Percentiles rank a stretch among this genome's conserved stretches.
Conservation (phyloP, 2,113 vertebrate species). For the Gallinago paraguaiae region DNA sequence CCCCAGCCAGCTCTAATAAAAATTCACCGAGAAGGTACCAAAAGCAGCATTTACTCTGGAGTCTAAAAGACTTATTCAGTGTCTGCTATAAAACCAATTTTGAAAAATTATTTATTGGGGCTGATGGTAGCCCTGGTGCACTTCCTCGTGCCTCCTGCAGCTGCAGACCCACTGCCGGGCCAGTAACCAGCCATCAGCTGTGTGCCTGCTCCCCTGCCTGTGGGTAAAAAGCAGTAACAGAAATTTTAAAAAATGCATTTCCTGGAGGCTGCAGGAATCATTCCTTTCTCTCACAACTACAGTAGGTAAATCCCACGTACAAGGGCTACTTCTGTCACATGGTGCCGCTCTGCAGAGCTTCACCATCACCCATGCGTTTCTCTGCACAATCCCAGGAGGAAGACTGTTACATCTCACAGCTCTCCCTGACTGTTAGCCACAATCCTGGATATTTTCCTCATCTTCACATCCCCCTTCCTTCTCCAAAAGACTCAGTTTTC, state of each 20-base stretch:
- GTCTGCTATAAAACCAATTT: not conserved
- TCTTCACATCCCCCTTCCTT: not conserved
- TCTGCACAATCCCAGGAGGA: not conserved
- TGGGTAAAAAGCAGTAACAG: not conserved
- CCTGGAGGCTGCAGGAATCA: not conserved
- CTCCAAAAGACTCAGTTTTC: not conserved
- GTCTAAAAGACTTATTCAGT: not conserved
- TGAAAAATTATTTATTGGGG: not conserved
- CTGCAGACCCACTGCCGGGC: not conserved
- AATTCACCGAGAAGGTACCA: constrained; percentile 10
- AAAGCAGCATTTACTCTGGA: not conserved
- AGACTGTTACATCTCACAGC: not conserved
- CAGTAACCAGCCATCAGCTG: not conserved
- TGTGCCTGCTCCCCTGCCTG: not conserved
- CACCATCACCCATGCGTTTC: not conserved
- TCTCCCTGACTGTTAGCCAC: not conserved
- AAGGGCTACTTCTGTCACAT: not conserved
- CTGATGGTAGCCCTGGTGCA: not conserved
- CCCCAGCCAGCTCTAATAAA: constrained; percentile 24
- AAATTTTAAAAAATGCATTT: not conserved
- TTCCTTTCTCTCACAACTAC: not conserved
- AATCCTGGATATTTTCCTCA: not conserved
- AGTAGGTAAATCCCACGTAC: not conserved
- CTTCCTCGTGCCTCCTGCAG: not conserved
- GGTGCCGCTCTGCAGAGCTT: not conserved